phyloP scores from a whole-genome alignment of 2,113 vertebrate genomes.

The Syngnathus typhle region DNA sequence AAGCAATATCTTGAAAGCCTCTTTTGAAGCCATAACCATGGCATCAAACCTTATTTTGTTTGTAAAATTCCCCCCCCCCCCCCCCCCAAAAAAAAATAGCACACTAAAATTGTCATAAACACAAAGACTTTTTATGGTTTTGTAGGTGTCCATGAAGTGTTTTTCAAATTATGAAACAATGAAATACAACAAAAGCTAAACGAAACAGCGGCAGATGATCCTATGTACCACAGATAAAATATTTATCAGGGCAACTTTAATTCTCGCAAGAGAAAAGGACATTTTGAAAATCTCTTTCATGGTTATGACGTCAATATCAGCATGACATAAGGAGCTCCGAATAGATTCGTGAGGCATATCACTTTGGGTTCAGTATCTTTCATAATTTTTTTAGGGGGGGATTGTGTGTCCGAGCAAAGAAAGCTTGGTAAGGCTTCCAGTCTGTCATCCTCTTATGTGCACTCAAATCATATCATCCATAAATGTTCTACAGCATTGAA shows the following conservation, averaged over 20 bases:
- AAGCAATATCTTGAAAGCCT: too few species aligned
- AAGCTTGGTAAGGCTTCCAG: not conserved
- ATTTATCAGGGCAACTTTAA: too few species aligned
- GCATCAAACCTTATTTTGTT: too few species aligned
- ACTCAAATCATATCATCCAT: not conserved
- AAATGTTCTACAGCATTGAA: not conserved
- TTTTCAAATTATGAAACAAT: not conserved
- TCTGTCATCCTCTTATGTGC: not conserved
- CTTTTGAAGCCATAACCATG: too few species aligned
- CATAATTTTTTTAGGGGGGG: not conserved
- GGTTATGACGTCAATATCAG: not conserved
- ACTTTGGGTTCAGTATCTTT: not conserved
- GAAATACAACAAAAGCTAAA: too few species aligned
- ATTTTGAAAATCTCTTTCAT: not conserved
- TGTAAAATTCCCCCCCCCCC: too few species aligned
- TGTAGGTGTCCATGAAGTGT: not conserved
- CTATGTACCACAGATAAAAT: too few species aligned
- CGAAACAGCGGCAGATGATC: too few species aligned
- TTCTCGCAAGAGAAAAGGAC: not conserved
- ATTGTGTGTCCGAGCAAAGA: not conserved
- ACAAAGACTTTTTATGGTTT: not conserved
- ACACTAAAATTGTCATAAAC: not conserved
- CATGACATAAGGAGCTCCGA: not conserved
- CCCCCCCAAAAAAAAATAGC: too few species aligned
- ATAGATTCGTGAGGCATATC: not conserved